Conservation (phyloP, 2,113 vertebrate species). For the Oreochromis spilurus region DNA sequence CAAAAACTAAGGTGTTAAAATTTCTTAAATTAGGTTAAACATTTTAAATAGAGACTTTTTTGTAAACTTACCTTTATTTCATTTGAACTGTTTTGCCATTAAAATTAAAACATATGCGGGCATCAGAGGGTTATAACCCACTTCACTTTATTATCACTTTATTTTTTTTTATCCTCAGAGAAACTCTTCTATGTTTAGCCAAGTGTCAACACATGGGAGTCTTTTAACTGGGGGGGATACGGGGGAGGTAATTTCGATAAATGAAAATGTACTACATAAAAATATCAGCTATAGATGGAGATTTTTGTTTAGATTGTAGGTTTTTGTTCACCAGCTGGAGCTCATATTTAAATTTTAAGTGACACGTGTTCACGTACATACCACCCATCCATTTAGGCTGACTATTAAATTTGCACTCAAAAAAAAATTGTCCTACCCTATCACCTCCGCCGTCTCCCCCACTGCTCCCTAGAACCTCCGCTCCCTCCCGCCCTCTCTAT, state of each 20-base stretch:
- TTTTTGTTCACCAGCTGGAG: not conserved
- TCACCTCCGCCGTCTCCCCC: not conserved
- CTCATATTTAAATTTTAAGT: not conserved
- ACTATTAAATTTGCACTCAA: not conserved
- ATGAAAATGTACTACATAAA: not conserved
- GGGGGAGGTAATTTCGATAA: not conserved
- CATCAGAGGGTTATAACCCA: not conserved
- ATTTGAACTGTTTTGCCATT: not conserved
- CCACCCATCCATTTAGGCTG: not conserved
- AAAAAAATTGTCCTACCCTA: not conserved
- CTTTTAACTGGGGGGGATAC: not conserved
- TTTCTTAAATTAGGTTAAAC: not conserved
- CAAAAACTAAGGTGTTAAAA: not conserved
- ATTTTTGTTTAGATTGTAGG: not conserved
- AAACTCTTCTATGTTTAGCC: not conserved
- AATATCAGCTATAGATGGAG: not conserved
- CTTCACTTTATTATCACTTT: not conserved
- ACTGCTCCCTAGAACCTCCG: not conserved
- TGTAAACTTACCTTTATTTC: not conserved
- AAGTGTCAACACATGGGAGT: not conserved
- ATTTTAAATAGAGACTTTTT: not conserved
- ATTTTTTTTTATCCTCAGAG: not conserved
- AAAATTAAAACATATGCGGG: not conserved
- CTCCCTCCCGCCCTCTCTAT: conserved; percentile 32
- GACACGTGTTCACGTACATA: not conserved